These are phyloP conservation scores for Hippocampus mohnikei DNA, from an alignment of 2,113 vertebrate genomes.

Conservation along the genomic window DNA sequence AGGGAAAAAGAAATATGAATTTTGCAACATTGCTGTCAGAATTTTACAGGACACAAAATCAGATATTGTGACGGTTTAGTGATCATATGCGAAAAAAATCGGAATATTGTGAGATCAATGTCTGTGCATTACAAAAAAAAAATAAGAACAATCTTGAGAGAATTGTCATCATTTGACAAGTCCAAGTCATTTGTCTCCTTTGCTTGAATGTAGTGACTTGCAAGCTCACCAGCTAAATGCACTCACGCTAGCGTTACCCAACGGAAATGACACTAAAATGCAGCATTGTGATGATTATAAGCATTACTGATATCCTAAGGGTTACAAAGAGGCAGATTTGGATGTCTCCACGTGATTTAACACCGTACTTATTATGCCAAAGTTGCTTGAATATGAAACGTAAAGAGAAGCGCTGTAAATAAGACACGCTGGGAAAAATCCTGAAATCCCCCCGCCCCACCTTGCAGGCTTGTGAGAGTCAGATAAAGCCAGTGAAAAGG, in stretches of 20 bases:
- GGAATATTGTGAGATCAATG: too few species aligned
- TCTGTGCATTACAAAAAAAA: too few species aligned
- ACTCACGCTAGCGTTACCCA: not conserved
- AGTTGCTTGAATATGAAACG: not conserved
- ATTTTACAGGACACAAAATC: too few species aligned
- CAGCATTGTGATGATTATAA: not conserved
- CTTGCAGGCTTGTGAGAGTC: conserved; percentile 44
- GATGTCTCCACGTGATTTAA: not conserved
- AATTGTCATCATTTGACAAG: too few species aligned
- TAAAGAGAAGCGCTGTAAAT: not conserved
- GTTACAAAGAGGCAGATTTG: not conserved
- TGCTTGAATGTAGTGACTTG: too few species aligned
- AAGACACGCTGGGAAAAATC: conserved; percentile 46
- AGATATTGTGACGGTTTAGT: too few species aligned
- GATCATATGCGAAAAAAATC: too few species aligned
- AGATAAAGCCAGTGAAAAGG: conserved; percentile 60
- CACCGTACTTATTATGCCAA: not conserved
- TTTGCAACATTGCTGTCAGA: too few species aligned
- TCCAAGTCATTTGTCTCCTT: too few species aligned
- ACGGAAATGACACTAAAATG: not conserved
- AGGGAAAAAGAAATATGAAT: too few species aligned
- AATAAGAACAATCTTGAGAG: too few species aligned
- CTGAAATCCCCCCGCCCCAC: conserved; percentile 3
- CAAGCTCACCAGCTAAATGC: not conserved
- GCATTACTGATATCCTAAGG: not conserved